Evolutionary conservation across 2,888 invertebrate genomes (phyloP).

Genomic region (Zygothrica quintamaculata): DNA sequence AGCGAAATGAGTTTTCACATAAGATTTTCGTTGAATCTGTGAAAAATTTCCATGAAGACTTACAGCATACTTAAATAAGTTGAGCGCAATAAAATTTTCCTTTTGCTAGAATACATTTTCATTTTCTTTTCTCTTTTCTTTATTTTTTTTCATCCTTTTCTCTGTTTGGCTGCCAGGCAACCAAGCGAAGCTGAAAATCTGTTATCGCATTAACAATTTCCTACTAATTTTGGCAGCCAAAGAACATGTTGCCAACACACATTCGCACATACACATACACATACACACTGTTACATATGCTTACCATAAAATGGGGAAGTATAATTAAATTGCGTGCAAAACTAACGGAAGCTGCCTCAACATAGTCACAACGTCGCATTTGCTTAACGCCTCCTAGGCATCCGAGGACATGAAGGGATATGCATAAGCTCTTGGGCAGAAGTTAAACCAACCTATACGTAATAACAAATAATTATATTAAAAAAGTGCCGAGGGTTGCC

Average conservation of each 20-base stretch:
- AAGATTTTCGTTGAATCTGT: too few species aligned
- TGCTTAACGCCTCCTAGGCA: slow-evolving; percentile 17
- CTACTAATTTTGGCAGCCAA: slow-evolving; percentile 63
- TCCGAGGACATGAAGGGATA: slow-evolving; percentile 16
- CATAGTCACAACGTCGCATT: neutral
- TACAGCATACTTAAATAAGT: slow-evolving; percentile 56
- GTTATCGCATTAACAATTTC: slow-evolving; percentile 77
- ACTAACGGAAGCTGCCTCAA: slow-evolving; percentile 39
- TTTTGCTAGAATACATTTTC: slow-evolving; percentile 3
- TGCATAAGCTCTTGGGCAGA: slow-evolving; percentile 38
- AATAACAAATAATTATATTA: slow-evolving; percentile 73
- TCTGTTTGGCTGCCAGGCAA: slow-evolving; percentile 38
- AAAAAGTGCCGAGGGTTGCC: slow-evolving; percentile 25
- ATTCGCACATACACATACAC: slow-evolving; percentile 11
- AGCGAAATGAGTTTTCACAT: slow-evolving; percentile 41
- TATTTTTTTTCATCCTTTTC: slow-evolving; percentile 3
- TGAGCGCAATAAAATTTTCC: slow-evolving; percentile 47
- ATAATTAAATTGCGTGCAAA: slow-evolving; percentile 77
- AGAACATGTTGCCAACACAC: slow-evolving; percentile 4
- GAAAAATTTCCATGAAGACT: slow-evolving; percentile 18
- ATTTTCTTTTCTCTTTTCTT: slow-evolving; percentile 1
- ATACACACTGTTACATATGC: slow-evolving; percentile 15
- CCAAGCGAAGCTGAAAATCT: slow-evolving; percentile 44
- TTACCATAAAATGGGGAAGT: slow-evolving; percentile 35
- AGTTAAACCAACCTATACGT: slow-evolving; percentile 39